Evolutionary conservation across 2,113 vertebrate genomes (phyloP).

Genomic region (Talpa occidentalis): DNA sequence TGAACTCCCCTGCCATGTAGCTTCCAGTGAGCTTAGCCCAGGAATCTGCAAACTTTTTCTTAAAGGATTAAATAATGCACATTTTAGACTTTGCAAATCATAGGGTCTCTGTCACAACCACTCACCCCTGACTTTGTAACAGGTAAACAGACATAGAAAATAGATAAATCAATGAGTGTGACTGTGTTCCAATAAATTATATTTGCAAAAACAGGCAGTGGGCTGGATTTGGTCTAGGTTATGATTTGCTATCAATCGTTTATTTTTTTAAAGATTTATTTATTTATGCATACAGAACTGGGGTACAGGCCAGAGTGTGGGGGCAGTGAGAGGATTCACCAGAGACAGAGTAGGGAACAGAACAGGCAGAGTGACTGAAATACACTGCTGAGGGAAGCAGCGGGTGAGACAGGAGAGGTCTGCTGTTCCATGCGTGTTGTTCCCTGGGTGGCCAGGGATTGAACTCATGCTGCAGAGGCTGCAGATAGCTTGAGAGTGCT

Average conservation of each 20-base stretch:
- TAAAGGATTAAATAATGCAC: not conserved
- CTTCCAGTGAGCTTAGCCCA: not conserved
- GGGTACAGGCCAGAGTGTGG: no score
- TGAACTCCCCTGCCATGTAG: not conserved
- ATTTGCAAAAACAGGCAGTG: not conserved
- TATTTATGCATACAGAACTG: no score
- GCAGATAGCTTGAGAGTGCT: no score
- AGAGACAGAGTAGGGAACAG: no score
- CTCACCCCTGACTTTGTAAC: not conserved
- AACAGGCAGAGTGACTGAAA: no score
- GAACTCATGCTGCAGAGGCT: no score
- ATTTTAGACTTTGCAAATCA: not conserved
- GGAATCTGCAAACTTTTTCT: not conserved
- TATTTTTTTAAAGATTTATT: no score
- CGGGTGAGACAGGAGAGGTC: no score
- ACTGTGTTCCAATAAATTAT: not conserved
- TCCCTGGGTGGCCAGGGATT: no score
- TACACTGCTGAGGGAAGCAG: no score
- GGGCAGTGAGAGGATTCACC: no score
- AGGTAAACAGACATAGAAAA: not conserved
- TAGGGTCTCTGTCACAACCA: not conserved
- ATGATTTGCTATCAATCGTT: not conserved
- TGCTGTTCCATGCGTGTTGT: no score
- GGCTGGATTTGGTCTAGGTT: not conserved
- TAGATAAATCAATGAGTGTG: not conserved